Evolutionary conservation across 2,888 invertebrate species (phyloP), one percentile per base, ranked within the genome.

Genomic region (Leptothorax acervorum): DNA sequence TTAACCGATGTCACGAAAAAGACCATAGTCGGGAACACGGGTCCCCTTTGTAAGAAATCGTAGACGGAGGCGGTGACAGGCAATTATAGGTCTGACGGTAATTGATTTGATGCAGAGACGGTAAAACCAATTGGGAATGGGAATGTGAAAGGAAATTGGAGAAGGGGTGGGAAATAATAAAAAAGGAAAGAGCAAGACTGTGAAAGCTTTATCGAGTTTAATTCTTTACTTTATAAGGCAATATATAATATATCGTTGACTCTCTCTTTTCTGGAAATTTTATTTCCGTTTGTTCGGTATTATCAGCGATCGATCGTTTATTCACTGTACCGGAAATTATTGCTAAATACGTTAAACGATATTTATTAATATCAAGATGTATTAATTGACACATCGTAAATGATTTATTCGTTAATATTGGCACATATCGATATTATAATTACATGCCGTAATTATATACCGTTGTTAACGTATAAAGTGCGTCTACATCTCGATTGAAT

Each of bases 101-200:
- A 81, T 81, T 81, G 79, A 81, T 81, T 81, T 71, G 79, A 81
- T 81, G 79, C 79, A 39, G 79, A 65, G 79, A 83, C 76, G 82
- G 81, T 57, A 51, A 66, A 60, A 83, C 79, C 71, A 76, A 73
- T 70, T 70, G 76, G 62, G 70, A 66, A 82, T 28, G 35, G 53
- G 62, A 71, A 76, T 45, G 85, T 55, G 63, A 70, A 60, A 51
- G 62, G 82, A 48, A 65, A 70, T 53, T 39, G 63, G 76, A 63
- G 63, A 62, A 70, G 73, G 68, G 73, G 45, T 31, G 76, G 57
- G 74, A 86, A 70, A 71, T 79, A 82, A 79, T 85, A 83, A 82
- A 84, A 84, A 83, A 75, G 65, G 82, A 85, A 84, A 88, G 75
- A 83, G 84, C 78, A 79, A 83, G 78, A 35, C 15, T 35, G 42